phyloP scores from a whole-genome alignment of 2,888 invertebrate genomes.

The Augochlorella aurata region DNA sequence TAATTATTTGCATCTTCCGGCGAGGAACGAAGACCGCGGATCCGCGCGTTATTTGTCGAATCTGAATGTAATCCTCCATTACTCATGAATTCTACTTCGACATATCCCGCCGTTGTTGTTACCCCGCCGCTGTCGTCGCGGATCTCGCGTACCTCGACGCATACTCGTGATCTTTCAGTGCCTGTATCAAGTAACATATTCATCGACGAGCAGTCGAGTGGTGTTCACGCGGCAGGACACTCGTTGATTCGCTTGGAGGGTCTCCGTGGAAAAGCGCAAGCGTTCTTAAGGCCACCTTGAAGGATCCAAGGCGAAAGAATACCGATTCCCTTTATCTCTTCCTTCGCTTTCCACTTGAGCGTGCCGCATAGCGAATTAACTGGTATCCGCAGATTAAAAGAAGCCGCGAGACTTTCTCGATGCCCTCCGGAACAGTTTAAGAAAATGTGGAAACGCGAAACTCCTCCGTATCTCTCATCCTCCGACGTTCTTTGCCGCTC shows the following conservation, averaged over 20 bases:
- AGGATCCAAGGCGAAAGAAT: not conserved
- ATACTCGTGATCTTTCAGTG: not conserved
- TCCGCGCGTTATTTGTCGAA: not conserved
- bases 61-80: conserved; percentile 9
- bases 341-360: conserved; percentile 1
- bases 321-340: conserved; percentile 3
- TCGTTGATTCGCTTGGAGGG: not conserved
- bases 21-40: conserved; percentile 7
- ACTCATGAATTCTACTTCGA: not conserved
- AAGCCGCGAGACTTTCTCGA: not conserved
- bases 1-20: conserved; percentile 63
- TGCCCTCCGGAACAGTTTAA: not conserved
- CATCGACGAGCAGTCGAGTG: not conserved
- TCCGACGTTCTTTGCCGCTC: not conserved
- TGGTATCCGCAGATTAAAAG: not conserved
- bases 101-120: not conserved
- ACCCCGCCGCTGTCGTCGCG: not conserved
- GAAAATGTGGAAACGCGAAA: not conserved
- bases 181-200: conserved; percentile 1
- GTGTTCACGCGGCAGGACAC: not conserved
- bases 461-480: not conserved
- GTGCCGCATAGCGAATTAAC: not conserved
- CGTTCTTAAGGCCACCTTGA: not conserved
- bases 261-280: not conserved
- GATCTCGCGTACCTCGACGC: not conserved